phyloP scores from a whole-genome alignment of 2,797 vertebrate species.

The Novumbra hubbsi region DNA sequence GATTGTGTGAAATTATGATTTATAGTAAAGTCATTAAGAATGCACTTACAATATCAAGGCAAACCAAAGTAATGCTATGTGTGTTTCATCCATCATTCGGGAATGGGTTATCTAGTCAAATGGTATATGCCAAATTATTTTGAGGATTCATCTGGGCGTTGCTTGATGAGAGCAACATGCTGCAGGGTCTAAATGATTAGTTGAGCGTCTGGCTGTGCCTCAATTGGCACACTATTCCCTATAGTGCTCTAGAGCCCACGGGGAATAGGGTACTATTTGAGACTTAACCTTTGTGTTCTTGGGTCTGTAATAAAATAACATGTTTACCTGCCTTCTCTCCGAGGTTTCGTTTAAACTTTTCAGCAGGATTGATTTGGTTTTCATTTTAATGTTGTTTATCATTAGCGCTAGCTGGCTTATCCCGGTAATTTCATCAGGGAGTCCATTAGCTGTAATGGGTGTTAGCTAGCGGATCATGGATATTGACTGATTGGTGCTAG shows the following conservation, averaged over 20 bases:
- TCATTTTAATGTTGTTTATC: constrained; percentile 82
- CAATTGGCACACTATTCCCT: neutral
- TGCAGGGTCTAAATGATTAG: constrained; percentile 65
- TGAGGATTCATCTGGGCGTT: constrained; percentile 66
- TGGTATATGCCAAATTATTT: constrained; percentile 62
- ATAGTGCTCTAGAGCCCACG: neutral
- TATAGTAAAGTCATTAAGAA: constrained; percentile 45
- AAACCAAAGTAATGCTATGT: constrained; percentile 53
- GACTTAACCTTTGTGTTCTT: constrained; percentile 31
- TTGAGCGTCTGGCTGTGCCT: constrained; percentile 49
- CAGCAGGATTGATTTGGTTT: constrained; percentile 75
- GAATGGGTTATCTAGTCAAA: constrained; percentile 68
- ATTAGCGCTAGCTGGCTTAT: constrained; percentile 71
- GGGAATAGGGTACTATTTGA: neutral
- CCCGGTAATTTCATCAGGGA: constrained; percentile 73
- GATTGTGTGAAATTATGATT: constrained; percentile 37
- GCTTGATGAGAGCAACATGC: constrained; percentile 51
- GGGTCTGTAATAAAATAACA: constrained; percentile 66
- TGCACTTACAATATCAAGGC: constrained; percentile 53
- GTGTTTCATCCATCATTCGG: constrained; percentile 65
- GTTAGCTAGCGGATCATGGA: constrained; percentile 65
- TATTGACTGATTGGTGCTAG: constrained; percentile 75
- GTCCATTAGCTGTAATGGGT: constrained; percentile 78
- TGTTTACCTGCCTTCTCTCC: constrained; percentile 66
- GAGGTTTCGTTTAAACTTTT: constrained; percentile 65